Percentiles rank a stretch among this genome's conserved stretches.
Evolutionary conservation across 2,888 invertebrate genomes (phyloP).

Genomic region (Spilarctia lutea): DNA sequence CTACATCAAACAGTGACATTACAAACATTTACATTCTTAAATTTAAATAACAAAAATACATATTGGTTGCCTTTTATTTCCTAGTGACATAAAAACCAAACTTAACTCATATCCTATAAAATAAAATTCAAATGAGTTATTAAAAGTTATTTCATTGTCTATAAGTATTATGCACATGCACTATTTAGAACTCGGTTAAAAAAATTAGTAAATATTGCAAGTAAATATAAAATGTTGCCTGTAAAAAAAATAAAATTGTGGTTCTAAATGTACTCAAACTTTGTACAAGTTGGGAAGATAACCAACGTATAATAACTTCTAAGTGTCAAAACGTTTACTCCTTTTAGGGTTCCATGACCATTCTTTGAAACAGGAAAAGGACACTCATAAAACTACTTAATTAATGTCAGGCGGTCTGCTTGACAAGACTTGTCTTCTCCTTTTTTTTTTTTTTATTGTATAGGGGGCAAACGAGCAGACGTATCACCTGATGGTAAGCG

Average conservation of each 20-base stretch:
- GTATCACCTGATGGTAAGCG: too few relatives aligned
- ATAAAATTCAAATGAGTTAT: not conserved
- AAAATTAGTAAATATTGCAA: not conserved
- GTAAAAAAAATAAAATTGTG: not conserved
- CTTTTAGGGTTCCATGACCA: too few relatives aligned
- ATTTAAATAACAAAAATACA: not conserved
- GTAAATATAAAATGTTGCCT: too few relatives aligned
- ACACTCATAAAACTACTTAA: not conserved
- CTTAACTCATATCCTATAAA: not conserved
- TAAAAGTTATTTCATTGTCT: too few relatives aligned
- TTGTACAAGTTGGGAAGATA: not conserved
- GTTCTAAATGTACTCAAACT: not conserved
- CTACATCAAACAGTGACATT: slow-evolving; percentile 33
- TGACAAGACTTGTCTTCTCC: not conserved
- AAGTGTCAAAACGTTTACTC: not conserved
- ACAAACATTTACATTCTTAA: slow-evolving; percentile 6
- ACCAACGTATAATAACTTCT: not conserved
- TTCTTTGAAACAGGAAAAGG: too few relatives aligned
- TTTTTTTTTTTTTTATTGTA: too few relatives aligned
- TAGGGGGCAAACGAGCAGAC: too few relatives aligned
- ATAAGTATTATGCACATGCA: not conserved
- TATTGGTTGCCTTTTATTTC: not conserved
- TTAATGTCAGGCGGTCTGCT: not conserved
- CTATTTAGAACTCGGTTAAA: not conserved
- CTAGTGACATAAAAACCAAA: not conserved